Conservation (phyloP, 2,797 vertebrate genomes). For the Characodon lateralis region DNA sequence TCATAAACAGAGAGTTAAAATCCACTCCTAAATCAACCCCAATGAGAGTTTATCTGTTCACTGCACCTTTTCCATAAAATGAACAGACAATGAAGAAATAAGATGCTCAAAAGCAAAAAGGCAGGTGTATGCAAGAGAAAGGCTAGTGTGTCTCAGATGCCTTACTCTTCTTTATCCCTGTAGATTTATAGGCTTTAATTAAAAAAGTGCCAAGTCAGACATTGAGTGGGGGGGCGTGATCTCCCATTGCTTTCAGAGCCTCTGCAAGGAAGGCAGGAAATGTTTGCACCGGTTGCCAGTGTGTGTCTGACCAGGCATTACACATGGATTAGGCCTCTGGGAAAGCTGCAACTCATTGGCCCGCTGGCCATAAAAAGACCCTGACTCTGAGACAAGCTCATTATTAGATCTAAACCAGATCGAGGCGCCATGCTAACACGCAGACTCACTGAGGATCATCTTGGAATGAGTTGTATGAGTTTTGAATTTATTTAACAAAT, state of each 20-base stretch:
- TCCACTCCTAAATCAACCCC: constrained; percentile 59
- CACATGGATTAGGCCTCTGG: constrained; percentile 79
- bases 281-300: constrained; percentile 80
- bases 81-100: constrained; percentile 23
- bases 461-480: constrained; percentile 31
- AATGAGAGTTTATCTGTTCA: constrained; percentile 60
- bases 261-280: constrained; percentile 84
- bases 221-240: constrained; percentile 44
- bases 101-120: constrained; percentile 30
- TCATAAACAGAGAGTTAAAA: constrained; percentile 56
- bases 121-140: constrained; percentile 57
- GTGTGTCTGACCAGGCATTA: constrained; percentile 80
- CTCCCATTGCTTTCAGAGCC: constrained; percentile 76
- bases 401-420: constrained; percentile 65
- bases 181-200: constrained; percentile 79
- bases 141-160: constrained; percentile 39
- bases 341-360: constrained; percentile 70
- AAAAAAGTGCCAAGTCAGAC: constrained; percentile 80
- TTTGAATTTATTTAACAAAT: constrained; percentile 42
- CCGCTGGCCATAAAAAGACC: constrained; percentile 64
- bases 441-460: constrained; percentile 43
- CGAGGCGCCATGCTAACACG: constrained; percentile 49
- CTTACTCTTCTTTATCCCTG: constrained; percentile 45
- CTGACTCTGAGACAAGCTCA: constrained; percentile 67
- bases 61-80: constrained; percentile 61